Evolutionary conservation across 2,888 invertebrate species (phyloP), one percentile per base, ranked within the genome.

Genomic region (Tetheella fluctuosa): DNA sequence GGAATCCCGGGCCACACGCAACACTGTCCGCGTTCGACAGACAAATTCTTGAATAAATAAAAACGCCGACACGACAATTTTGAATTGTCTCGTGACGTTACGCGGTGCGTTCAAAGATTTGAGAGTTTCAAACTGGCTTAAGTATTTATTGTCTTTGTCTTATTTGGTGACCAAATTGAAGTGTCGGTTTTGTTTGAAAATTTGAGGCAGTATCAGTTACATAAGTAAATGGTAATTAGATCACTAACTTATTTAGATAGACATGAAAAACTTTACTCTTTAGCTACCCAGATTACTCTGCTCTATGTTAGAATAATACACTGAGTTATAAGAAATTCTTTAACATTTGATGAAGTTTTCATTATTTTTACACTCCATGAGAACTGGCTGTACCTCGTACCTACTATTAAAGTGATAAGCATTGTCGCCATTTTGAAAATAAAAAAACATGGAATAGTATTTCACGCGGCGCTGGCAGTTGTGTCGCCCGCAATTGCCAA

Each of bases 1-100:
- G 64, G 78, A 79, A 79, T 70, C 69, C 67, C 65, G 63, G 66
- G 62, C 76, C 78, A 73, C 77, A 78, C 76, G 74, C 74, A 74
- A 70, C 67, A 69, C 66, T 64, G 39, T 39, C 39, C n/a, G n/a
- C n/a, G 39, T 7, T 39, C 39, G 5, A 64, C 62, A 62, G 69
- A 68, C 60, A 66, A 76, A 59, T 71, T 65, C 61, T 64, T 65
- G 52, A 65, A 66, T 64, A 65, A 75, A 74, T 62, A 71, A 71
- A 74, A 68, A 67, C 65, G 68, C 69, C 72, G 66, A 58, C 62
- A 63, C 63, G 55, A 57, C 59, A 59, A 63, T 69, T 71, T 55
- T 20, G 39, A 13, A 13, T 13, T 13, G 13, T 13, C 34, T 34
- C 34, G 13, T 13, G 2, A 42, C 25, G 42, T 54, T 61, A 60